Evolutionary conservation across 2,888 invertebrate genomes (phyloP).

Genomic region (Anoplius nigerrimus): DNA sequence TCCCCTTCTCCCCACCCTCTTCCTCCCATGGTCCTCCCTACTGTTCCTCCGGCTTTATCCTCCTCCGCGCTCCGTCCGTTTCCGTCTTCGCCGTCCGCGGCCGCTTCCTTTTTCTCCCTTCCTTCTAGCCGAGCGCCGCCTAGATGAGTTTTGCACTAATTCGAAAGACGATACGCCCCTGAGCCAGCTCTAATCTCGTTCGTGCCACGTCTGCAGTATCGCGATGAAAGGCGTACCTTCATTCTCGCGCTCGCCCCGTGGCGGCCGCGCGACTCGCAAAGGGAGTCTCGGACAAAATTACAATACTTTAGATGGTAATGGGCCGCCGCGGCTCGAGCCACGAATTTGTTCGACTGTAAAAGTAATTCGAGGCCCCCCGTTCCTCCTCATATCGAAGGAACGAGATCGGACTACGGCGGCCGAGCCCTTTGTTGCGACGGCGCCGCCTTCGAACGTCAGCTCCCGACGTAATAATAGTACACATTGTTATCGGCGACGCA

Average conservation of each 20-base stretch:
- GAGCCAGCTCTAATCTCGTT: slow-evolving; percentile 41
- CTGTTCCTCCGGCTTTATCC: background rate
- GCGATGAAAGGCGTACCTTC: slow-evolving; percentile 38
- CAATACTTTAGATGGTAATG: slow-evolving; percentile 24
- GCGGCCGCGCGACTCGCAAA: slow-evolving; percentile 14
- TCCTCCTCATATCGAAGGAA: too few species aligned
- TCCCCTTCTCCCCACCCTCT: background rate
- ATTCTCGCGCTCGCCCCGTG: slow-evolving; percentile 36
- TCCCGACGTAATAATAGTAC: too few species aligned
- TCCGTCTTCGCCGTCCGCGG: background rate
- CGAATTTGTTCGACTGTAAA: slow-evolving; percentile 15
- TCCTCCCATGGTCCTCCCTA: background rate
- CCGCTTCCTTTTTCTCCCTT: background rate
- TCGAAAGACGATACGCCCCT: slow-evolving; percentile 38
- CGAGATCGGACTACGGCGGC: too few species aligned
- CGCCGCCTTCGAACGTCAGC: too few species aligned
- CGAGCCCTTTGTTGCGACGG: too few species aligned
- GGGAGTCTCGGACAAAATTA: slow-evolving; percentile 11
- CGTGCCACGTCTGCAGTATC: slow-evolving; percentile 38
- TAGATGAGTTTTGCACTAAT: slow-evolving; percentile 38
- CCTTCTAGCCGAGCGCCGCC: slow-evolving; percentile 10
- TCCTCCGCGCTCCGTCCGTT: background rate
- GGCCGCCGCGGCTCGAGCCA: slow-evolving; percentile 4
- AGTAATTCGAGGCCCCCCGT: slow-evolving; percentile 31
- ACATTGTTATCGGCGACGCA: too few species aligned